phyloP scores from a whole-genome alignment of 2,888 invertebrate species.

The Eupithecia tripunctaria region DNA sequence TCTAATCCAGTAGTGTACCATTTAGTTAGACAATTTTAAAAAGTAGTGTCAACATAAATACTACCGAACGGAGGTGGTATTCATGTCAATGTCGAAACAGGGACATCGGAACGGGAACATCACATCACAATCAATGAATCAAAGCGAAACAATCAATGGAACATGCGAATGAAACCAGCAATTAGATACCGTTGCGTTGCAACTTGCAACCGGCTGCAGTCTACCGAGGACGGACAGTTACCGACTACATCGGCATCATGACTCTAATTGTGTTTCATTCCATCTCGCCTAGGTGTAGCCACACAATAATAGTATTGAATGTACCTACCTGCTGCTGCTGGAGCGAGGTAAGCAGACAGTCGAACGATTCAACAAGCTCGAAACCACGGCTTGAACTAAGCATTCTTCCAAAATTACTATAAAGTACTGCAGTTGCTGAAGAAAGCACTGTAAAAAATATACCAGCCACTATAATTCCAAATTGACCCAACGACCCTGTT shows the following conservation, averaged over 20 bases:
- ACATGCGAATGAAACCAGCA: conserved; percentile 29
- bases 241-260: conserved; percentile 15
- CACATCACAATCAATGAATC: conserved; percentile 23
- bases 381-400: background rate
- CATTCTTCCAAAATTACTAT: background rate
- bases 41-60: background rate
- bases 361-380: background rate
- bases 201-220: conserved; percentile 18
- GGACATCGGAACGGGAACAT: conserved; percentile 8
- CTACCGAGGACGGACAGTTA: conserved; percentile 30
- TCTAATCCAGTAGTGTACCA: too few species aligned
- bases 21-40: too few species aligned
- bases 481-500: background rate
- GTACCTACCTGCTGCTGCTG: background rate
- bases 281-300: background rate
- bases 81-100: conserved; percentile 10
- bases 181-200: conserved; percentile 41
- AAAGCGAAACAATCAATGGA: conserved; percentile 35
- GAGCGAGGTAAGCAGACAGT: background rate
- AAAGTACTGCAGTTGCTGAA: background rate
- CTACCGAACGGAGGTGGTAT: background rate
- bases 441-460: background rate
- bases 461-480: background rate
- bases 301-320: background rate
- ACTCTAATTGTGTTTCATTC: conserved; percentile 17